Evolutionary conservation across 2,113 vertebrate genomes (phyloP), one percentile per base, ranked within the genome.

Genomic region (Thermophis baileyi): DNA sequence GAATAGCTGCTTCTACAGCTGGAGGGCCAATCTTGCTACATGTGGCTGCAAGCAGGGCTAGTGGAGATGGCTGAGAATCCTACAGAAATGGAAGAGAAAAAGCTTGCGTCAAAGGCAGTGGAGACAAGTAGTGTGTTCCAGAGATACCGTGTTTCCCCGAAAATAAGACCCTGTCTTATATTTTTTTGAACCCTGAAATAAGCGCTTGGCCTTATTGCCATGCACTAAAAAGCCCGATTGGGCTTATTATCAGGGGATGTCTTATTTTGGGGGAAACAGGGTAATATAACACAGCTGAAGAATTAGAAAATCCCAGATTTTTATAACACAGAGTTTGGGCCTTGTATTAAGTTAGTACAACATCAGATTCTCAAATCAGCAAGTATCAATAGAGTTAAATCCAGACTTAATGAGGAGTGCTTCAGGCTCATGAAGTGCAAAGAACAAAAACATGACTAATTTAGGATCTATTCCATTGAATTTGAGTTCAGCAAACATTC

Each of bases 11-110:
- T 97, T 99, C 99, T 89, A 98, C 99, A 0, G 99, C 99, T 0
- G 99, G 99, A 35, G 99, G 99, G 0, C 99, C 99, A 0, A 99
- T 99, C 95, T 99, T 99, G 98, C 99, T 99, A 96, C 99, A 99
- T 94, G 99, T 99, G 6, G 99, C 99, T 1, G 99, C 99, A 81
- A 99, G 97, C 53, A 99, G 98, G 40, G 99, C 99, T 88, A 99
- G 97, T 35, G 99, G 99, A 94, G 99, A 99, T 0, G 99, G 99
- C 96, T 99, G 99, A 2, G 99, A 98, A 97, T 99, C 99, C 99
- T 99, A 96, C 14, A 92, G 93, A 92, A 90, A 44, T 22, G 44
- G 6, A 35, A 53, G 90, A 27, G 8, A 11, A 0, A 81, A 40
- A 50, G 50, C 14, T 16, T 47, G n/a, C 9, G 25, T 85, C 9